Evolutionary conservation across 2,797 vertebrate genomes (phyloP).

Genomic region (Lepilemur septentrionalis): DNA sequence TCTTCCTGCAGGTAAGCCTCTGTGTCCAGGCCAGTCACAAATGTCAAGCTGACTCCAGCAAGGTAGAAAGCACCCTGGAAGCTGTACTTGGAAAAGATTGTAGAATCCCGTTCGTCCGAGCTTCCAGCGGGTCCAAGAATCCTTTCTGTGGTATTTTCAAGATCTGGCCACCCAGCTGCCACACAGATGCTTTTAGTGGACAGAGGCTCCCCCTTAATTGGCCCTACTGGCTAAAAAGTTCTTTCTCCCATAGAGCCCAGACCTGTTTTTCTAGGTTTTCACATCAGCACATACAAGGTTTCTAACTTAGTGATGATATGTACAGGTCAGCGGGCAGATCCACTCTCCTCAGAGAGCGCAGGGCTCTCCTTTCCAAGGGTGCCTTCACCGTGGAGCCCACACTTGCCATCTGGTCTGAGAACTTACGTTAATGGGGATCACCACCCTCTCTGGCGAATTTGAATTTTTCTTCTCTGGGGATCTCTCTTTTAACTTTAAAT

Average conservation of each 20-base stretch:
- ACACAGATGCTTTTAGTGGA: neutral
- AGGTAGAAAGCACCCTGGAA: neutral
- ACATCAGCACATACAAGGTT: neutral
- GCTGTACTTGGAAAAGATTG: neutral
- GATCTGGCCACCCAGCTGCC: neutral
- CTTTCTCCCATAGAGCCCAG: neutral
- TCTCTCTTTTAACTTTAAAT: conserved; percentile 40
- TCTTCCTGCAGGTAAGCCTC: neutral
- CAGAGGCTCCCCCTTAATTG: neutral
- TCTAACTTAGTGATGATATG: neutral
- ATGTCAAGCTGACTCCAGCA: neutral
- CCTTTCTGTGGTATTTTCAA: neutral
- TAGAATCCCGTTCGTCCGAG: neutral
- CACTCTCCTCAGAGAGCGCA: neutral
- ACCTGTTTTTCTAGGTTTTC: neutral
- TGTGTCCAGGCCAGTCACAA: neutral
- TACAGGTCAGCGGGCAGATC: neutral
- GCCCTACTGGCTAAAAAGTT: neutral
- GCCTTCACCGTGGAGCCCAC: neutral
- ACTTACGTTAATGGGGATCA: neutral
- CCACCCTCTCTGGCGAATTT: neutral
- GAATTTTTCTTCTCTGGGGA: neutral
- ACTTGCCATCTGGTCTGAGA: neutral
- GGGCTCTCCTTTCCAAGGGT: neutral
- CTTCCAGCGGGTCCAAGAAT: neutral